Conservation (phyloP, 2,113 vertebrate genomes). For the Poecile atricapillus region DNA sequence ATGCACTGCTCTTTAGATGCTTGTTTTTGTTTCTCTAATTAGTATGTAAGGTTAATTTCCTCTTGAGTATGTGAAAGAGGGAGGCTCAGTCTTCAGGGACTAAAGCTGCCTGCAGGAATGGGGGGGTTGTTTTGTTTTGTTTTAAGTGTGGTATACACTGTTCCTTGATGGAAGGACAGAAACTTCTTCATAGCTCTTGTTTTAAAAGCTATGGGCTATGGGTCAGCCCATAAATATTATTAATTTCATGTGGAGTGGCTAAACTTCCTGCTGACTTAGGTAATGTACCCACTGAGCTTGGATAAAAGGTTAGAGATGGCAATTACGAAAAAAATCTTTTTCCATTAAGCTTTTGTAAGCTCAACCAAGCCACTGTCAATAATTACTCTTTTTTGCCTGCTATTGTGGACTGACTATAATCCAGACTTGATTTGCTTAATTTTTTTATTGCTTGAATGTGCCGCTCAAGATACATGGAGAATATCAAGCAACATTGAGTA, state of each 20-base stretch:
- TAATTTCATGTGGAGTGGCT: constrained; percentile 36
- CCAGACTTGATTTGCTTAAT: background rate
- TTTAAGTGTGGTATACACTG: background rate
- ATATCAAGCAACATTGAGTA: background rate
- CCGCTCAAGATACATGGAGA: background rate
- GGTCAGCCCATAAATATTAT: constrained; percentile 19
- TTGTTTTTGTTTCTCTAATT: constrained; percentile 4
- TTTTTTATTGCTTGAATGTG: constrained; percentile 17
- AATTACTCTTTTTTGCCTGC: constrained; percentile 4
- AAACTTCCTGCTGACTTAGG: constrained; percentile 53
- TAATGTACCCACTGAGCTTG: constrained; percentile 35
- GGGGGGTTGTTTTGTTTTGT: background rate
- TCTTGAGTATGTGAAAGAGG: background rate
- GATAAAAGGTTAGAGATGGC: constrained; percentile 53
- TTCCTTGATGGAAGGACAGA: background rate
- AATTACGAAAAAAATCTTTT: constrained; percentile 41
- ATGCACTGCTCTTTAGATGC: background rate
- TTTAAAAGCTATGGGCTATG: background rate
- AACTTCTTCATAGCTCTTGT: background rate
- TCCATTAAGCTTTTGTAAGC: constrained; percentile 43
- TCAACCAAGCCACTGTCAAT: constrained; percentile 42
- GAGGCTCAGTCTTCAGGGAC: background rate
- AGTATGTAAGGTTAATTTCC: constrained; percentile 8
- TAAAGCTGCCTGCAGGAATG: background rate
- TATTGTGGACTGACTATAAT: constrained; percentile 16